phyloP scores from a whole-genome alignment of 2,888 invertebrate species.

The Pristionchus arcanus region DNA sequence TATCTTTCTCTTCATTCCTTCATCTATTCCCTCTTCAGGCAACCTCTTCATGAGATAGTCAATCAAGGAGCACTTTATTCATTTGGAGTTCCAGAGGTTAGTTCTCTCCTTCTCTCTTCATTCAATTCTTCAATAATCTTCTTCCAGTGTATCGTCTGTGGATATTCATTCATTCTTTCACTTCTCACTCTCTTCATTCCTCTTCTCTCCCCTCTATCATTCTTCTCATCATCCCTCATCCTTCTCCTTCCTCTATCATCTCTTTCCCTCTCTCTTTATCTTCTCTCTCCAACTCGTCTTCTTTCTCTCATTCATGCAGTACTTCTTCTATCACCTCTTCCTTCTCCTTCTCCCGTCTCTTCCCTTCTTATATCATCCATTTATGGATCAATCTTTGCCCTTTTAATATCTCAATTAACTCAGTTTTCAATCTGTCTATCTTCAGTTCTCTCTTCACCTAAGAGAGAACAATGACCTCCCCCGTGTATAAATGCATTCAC shows the following conservation, averaged over 20 bases:
- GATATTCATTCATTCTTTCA: constrained; percentile 13
- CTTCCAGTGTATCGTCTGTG: constrained; percentile 32
- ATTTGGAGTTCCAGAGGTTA: constrained; percentile 44
- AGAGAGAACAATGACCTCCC: neutral
- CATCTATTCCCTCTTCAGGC: constrained; percentile 8
- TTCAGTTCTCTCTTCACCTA: constrained; percentile 34
- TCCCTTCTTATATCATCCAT: constrained; percentile 40
- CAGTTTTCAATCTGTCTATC: neutral
- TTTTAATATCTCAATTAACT: constrained; percentile 31
- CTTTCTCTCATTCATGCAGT: constrained; percentile 37
- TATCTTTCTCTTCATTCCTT: neutral
- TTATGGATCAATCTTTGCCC: constrained; percentile 37
- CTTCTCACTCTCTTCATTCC: constrained; percentile 26
- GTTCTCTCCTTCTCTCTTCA: neutral
- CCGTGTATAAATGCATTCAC: neutral
- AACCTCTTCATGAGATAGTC: neutral
- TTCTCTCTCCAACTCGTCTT: constrained; percentile 34
- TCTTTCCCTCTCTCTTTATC: constrained; percentile 35
- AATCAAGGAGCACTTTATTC: constrained; percentile 50
- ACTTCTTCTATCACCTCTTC: constrained; percentile 37
- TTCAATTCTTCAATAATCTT: neutral
- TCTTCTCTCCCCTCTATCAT: neutral
- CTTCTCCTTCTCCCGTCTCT: constrained; percentile 18
- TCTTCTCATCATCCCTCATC: constrained; percentile 32
- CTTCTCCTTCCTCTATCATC: constrained; percentile 46